Percentiles rank a stretch among this genome's conserved stretches.
These are phyloP conservation scores for Acronicta psi DNA, from an alignment of 2,888 invertebrate species.

Conservation along the genomic window DNA sequence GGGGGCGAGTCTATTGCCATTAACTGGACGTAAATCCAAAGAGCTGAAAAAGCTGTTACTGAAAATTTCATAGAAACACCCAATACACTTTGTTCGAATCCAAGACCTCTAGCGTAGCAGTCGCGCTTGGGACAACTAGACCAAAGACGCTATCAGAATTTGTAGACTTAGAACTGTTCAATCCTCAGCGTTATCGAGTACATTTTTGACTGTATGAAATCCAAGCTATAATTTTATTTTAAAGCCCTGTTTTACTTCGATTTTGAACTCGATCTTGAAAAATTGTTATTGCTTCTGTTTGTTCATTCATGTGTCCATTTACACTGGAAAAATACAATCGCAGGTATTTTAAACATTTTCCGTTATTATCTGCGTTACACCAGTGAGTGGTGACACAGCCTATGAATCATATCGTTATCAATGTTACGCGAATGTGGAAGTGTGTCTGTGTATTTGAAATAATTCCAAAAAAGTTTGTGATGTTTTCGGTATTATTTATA, in stretches of 20 bases:
- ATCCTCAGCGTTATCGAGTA: too few species aligned
- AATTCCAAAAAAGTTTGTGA: background rate
- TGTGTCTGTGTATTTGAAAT: slow-evolving; percentile 1
- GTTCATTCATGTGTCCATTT: background rate
- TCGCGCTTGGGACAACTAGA: too few species aligned
- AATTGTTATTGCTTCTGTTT: background rate
- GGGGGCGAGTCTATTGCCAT: too few species aligned
- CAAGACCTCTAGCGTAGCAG: too few species aligned
- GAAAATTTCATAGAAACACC: too few species aligned
- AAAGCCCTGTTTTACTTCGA: background rate
- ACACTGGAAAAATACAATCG: slow-evolving; percentile 11
- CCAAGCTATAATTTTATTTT: too few species aligned
- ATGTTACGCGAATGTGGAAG: slow-evolving; percentile 2
- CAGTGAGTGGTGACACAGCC: slow-evolving; percentile 17
- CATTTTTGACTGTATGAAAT: too few species aligned
- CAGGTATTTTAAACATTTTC: slow-evolving; percentile 19
- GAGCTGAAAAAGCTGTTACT: too few species aligned
- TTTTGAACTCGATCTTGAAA: background rate
- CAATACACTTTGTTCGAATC: too few species aligned
- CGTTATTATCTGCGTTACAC: slow-evolving; percentile 8
- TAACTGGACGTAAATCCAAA: too few species aligned
- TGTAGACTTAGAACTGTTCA: background rate
- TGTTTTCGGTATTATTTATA: background rate
- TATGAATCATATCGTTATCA: slow-evolving; percentile 26
- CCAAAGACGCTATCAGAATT: background rate